Conservation (phyloP, 92 coral and sea anemone species). For the Phenganax marumi region DNA sequence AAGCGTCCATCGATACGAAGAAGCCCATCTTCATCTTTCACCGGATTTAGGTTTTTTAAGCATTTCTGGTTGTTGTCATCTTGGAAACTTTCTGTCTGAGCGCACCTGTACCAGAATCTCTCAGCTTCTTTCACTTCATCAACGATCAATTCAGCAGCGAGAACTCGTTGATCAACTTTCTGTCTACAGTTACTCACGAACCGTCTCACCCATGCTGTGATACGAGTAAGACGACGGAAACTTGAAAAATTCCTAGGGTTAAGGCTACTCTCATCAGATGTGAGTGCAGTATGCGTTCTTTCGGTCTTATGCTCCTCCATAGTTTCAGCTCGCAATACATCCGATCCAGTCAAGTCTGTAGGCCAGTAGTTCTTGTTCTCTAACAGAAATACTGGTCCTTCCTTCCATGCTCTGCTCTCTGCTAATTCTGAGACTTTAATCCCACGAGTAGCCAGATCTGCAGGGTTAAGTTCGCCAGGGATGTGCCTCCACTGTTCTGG, state of each 20-base stretch:
- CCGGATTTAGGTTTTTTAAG: background rate
- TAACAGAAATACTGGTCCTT: background rate
- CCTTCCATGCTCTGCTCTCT: background rate
- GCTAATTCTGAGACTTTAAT: background rate
- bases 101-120: background rate
- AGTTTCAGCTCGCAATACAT: background rate
- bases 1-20: background rate
- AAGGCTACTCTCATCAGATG: background rate
- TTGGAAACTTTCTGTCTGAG: background rate
- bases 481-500: background rate
- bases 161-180: background rate
- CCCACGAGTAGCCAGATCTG: conserved; percentile 6
- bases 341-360: background rate
- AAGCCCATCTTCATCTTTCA: background rate
- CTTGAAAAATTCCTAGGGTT: background rate
- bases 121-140: background rate
- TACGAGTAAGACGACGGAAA: background rate
- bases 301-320: background rate
- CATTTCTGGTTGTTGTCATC: no score
- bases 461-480: background rate
- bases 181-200: background rate
- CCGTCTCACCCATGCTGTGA: background rate
- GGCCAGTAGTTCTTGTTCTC: background rate
- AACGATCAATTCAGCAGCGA: background rate
- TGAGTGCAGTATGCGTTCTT: background rate